These are phyloP conservation scores for Alouatta palliata DNA, from an alignment of 2,113 vertebrate species.

Conservation along the genomic window DNA sequence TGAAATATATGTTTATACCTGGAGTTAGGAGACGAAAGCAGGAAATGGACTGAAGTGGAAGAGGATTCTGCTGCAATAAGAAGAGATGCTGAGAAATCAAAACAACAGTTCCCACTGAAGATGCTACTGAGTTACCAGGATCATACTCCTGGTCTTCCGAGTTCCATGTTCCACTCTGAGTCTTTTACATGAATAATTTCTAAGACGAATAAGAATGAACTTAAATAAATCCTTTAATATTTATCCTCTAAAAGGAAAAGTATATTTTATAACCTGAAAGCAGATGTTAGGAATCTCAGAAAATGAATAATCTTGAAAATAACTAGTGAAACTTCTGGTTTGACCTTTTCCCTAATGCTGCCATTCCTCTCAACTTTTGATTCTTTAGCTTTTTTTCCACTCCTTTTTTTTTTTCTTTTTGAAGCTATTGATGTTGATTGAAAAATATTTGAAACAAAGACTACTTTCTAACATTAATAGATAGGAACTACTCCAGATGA, in stretches of 20 bases:
- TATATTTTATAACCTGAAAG: not conserved
- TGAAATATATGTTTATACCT: not conserved
- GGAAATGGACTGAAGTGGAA: rapidly evolving
- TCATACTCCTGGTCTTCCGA: not conserved
- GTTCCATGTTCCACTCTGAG: not conserved
- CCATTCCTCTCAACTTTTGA: not conserved
- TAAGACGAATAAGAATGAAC: not conserved
- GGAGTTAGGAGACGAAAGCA: not conserved
- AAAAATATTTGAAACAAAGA: not conserved
- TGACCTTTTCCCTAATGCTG: not conserved
- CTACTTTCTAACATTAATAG: not conserved
- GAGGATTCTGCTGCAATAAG: not conserved
- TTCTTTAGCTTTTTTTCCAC: not conserved
- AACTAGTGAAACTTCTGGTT: not conserved
- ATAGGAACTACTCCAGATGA: not conserved
- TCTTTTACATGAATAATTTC: not conserved
- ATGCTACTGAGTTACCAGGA: not conserved
- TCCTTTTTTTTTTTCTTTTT: not conserved
- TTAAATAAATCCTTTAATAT: not conserved
- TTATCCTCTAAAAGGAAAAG: not conserved
- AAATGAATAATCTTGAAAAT: not conserved
- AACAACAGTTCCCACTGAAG: not conserved
- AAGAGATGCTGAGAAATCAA: not conserved
- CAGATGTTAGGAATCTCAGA: not conserved
- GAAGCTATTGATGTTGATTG: not conserved